Percentiles rank a stretch among this genome's conserved stretches.
Conservation (phyloP, 2,113 vertebrate genomes). For the Dromiciops gliroides region DNA sequence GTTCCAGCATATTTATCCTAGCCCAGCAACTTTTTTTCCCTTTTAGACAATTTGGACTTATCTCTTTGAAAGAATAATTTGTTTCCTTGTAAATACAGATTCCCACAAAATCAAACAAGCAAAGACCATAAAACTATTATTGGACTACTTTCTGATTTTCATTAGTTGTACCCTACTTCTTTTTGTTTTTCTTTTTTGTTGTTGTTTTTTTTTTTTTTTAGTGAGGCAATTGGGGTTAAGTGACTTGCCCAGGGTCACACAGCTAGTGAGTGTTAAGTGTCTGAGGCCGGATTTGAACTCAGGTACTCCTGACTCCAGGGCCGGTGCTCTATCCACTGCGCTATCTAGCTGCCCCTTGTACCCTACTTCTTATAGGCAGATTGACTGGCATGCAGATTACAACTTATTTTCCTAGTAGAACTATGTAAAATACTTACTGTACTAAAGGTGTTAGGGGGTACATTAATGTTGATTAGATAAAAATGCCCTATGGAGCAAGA, state of each 20-base stretch:
- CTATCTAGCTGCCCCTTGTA: no score
- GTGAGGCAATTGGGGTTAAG: no score
- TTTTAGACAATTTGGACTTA: not conserved
- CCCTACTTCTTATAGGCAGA: not conserved
- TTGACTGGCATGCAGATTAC: not conserved
- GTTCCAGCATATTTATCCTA: not conserved
- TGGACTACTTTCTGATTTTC: not conserved
- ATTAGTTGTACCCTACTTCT: not conserved
- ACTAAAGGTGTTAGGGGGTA: constrained; percentile 23
- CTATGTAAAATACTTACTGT: not conserved
- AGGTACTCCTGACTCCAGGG: no score
- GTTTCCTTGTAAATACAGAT: not conserved
- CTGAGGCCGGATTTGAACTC: no score
- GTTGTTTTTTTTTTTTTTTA: no score
- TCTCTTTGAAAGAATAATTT: not conserved
- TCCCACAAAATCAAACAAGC: constrained; percentile 21
- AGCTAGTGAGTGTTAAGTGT: no score
- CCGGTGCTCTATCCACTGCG: no score
- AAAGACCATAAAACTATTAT: not conserved
- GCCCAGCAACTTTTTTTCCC: not conserved
- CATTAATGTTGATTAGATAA: constrained; percentile 12
- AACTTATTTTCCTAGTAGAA: not conserved
- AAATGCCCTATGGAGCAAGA: constrained; percentile 2
- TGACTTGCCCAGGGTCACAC: no score
- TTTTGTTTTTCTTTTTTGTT: no score